Conservation (phyloP, 2,797 vertebrate genomes). For the Oreochromis grahami region DNA sequence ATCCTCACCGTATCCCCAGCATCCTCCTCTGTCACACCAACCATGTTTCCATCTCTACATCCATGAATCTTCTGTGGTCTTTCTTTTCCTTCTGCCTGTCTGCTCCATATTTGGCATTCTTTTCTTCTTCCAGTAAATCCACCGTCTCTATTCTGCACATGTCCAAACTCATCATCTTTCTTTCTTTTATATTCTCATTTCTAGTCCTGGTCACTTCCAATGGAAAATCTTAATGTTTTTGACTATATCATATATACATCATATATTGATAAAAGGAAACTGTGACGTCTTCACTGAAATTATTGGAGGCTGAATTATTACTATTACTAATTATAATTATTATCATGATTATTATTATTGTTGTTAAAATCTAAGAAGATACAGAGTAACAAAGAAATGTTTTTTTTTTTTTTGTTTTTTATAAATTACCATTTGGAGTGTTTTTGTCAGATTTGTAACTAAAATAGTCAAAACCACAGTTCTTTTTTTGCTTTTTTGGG, state of each 20-base stretch:
- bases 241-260: fast-evolving
- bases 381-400: not conserved
- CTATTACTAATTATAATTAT: no score
- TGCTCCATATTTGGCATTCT: not conserved
- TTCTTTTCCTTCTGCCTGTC: not conserved
- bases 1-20: not conserved
- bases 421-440: not conserved
- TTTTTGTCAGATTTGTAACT: not conserved
- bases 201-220: not conserved
- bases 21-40: not conserved
- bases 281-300: no score
- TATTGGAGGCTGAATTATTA: no score
- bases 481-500: no score
- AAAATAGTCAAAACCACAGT: not conserved
- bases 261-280: not conserved
- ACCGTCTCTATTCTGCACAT: not conserved
- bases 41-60: not conserved
- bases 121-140: not conserved
- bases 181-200: not conserved
- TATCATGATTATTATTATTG: no score
- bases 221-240: fast-evolving
- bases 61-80: not conserved
- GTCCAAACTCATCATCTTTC: not conserved
- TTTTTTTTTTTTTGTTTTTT: no score
- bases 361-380: not conserved